phyloP scores from a whole-genome alignment of 2,797 vertebrate species.

The Podargus strigoides region DNA sequence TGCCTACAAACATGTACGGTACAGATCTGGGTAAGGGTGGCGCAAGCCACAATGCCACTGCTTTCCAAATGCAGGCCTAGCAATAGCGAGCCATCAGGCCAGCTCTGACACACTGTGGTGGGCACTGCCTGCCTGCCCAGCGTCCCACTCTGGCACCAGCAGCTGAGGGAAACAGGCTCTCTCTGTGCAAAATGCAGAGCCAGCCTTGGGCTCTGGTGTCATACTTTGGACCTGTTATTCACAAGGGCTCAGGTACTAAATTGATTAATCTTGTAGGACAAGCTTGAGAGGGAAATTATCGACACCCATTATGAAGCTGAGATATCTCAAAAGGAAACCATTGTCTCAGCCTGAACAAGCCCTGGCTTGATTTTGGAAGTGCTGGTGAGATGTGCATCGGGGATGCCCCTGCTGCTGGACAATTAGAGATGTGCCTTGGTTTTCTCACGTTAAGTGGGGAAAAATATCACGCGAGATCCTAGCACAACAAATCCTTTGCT shows the following conservation, averaged over 20 bases:
- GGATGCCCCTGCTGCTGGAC: fast-evolving
- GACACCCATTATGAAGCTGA: fast-evolving
- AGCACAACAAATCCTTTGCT: not conserved
- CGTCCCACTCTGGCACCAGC: fast-evolving
- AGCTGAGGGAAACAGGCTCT: not conserved
- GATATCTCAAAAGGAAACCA: not conserved
- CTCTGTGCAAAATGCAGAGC: fast-evolving
- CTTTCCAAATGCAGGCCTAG: not conserved
- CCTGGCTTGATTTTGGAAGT: not conserved
- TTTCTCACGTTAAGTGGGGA: fast-evolving
- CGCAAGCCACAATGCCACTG: fast-evolving
- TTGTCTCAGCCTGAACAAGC: not conserved
- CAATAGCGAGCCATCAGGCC: fast-evolving
- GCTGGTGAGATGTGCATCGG: fast-evolving
- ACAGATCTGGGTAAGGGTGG: fast-evolving
- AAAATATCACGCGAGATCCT: not conserved
- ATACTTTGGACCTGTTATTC: not conserved
- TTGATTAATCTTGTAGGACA: not conserved
- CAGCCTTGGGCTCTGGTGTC: fast-evolving
- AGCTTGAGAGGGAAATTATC: not conserved
- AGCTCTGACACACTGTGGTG: fast-evolving
- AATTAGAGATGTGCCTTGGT: not conserved
- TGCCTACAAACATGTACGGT: not conserved
- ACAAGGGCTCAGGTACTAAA: not conserved
- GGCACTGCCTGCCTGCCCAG: fast-evolving